Conservation (phyloP, 2,113 vertebrate genomes). For the Oophaga pumilio region DNA sequence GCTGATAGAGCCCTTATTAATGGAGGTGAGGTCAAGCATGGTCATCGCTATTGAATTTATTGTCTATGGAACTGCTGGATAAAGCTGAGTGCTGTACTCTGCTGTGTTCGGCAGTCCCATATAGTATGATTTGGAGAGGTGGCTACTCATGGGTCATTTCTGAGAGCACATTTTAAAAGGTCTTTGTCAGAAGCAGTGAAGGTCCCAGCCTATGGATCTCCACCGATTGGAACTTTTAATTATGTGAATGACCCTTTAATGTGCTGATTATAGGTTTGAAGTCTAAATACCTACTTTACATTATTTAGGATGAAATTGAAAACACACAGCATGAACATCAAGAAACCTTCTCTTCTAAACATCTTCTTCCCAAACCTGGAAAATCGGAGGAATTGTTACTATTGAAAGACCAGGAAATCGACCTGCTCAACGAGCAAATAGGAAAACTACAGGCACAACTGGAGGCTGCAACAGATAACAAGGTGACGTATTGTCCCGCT, state of each 20-base stretch:
- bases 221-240: neutral
- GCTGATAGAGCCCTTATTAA: no score
- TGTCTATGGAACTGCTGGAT: no score
- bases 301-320: constrained; percentile 71
- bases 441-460: constrained; percentile 80
- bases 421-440: constrained; percentile 85
- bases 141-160: no score
- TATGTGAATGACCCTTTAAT: neutral
- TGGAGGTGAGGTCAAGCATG: no score
- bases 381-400: constrained; percentile 85
- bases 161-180: no score
- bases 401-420: constrained; percentile 88
- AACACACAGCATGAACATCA: constrained; percentile 66
- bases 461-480: constrained; percentile 81
- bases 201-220: no score
- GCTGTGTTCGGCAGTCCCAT: no score
- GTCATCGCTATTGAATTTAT: no score
- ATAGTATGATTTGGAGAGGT: no score
- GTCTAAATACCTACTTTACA: neutral
- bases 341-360: constrained; percentile 65
- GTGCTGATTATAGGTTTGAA: neutral
- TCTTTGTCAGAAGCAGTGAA: no score
- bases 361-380: constrained; percentile 76
- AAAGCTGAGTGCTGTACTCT: no score
- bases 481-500: constrained; percentile 70